Evolutionary conservation across 2,888 invertebrate species (phyloP).

Genomic region (Neuroscelio doddi): DNA sequence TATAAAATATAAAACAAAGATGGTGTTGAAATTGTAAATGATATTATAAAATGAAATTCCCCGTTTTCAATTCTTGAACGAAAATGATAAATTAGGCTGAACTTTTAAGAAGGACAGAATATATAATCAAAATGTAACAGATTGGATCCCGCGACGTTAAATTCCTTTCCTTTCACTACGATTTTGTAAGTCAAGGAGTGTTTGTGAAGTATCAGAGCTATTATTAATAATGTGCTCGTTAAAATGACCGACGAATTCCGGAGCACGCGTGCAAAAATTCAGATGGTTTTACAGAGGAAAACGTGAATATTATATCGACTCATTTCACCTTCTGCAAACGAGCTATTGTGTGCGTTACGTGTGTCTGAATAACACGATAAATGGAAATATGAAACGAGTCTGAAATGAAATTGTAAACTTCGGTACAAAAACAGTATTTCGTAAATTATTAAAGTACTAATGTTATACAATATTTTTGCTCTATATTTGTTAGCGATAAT

Average conservation of each 20-base stretch:
- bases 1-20: too few relatives aligned
- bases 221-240: neutral
- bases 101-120: too few relatives aligned
- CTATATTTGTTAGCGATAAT: too few relatives aligned
- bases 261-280: neutral
- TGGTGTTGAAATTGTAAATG: too few relatives aligned
- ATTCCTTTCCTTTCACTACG: neutral
- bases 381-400: neutral
- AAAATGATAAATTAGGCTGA: too few relatives aligned
- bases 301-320: neutral
- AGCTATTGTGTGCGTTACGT: neutral
- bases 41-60: too few relatives aligned
- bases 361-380: neutral
- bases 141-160: neutral
- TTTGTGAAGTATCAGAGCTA: neutral
- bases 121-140: neutral
- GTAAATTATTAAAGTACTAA: too few relatives aligned
- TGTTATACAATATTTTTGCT: too few relatives aligned
- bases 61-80: too few relatives aligned
- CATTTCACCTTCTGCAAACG: neutral
- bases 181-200: too few relatives aligned
- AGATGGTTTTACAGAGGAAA: neutral
- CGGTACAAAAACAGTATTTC: too few relatives aligned
- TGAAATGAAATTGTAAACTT: too few relatives aligned
- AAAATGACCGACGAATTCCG: neutral